These are phyloP conservation scores for Homarus gammarus DNA, from an alignment of 2,888 invertebrate species.

Conservation along the genomic window DNA sequence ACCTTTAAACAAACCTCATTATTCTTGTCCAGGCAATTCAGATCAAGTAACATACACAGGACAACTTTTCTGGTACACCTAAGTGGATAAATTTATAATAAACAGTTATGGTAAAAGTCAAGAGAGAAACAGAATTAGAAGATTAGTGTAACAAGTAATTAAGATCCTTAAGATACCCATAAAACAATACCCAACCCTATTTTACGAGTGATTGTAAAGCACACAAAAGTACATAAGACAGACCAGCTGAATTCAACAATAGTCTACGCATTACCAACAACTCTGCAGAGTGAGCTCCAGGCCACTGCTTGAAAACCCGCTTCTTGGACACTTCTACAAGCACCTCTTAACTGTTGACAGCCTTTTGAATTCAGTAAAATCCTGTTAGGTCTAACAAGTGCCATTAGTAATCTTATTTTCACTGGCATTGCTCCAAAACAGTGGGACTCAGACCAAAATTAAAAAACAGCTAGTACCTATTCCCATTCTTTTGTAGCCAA, in stretches of 20 bases:
- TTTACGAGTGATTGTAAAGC: neutral
- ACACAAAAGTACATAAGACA: slow-evolving; percentile 29
- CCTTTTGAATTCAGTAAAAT: neutral
- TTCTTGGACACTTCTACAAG: neutral
- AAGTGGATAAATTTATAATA: too few species aligned
- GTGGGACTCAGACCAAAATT: neutral
- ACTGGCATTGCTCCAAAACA: neutral
- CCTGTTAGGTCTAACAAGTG: neutral
- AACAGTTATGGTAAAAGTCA: too few species aligned
- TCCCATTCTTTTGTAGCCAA: too few species aligned
- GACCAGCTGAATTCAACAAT: slow-evolving; percentile 23
- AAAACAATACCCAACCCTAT: slow-evolving; percentile 21
- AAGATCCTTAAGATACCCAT: neutral
- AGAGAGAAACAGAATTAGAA: too few species aligned
- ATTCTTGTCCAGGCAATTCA: too few species aligned
- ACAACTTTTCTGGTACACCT: too few species aligned
- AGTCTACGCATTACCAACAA: slow-evolving; percentile 42
- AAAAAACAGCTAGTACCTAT: too few species aligned
- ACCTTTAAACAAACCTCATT: too few species aligned
- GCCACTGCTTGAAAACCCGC: neutral
- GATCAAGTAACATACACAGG: too few species aligned
- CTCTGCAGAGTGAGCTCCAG: slow-evolving; percentile 15
- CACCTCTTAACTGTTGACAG: neutral
- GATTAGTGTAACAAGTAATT: neutral
- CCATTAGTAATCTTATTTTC: too few species aligned